phyloP scores from a whole-genome alignment of 1,140 invertebrate species.

The Phymastichus coffea region DNA sequence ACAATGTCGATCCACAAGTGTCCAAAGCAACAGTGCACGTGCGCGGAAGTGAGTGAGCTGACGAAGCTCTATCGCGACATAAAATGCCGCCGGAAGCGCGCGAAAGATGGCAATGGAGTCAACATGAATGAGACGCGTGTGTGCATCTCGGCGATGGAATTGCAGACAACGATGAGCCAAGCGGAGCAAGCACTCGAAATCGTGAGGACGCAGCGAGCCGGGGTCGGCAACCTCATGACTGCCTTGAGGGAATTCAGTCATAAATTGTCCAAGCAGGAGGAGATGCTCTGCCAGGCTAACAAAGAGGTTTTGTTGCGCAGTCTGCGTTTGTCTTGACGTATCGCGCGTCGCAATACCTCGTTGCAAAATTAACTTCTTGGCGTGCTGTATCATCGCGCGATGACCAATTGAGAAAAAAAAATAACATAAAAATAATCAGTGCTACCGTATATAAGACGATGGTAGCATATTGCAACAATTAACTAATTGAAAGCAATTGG shows the following conservation, averaged over 20 bases:
- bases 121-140: too few species aligned
- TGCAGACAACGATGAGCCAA: background rate
- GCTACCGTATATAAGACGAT: too few species aligned
- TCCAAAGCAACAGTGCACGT: background rate
- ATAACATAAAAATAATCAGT: too few species aligned
- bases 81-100: background rate
- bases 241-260: background rate
- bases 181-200: background rate
- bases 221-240: background rate
- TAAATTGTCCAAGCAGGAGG: background rate
- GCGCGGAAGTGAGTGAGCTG: background rate
- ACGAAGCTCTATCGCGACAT: background rate
- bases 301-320: constrained; percentile 3
- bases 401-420: too few species aligned
- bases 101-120: too few species aligned
- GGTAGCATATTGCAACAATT: too few species aligned
- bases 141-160: background rate
- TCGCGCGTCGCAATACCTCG: too few species aligned
- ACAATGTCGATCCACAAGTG: too few species aligned
- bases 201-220: background rate
- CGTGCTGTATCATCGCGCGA: too few species aligned
- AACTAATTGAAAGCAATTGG: too few species aligned
- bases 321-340: too few species aligned
- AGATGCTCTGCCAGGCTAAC: background rate
- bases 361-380: too few species aligned